A percentile compares a stretch with the other conserved stretches of the same genome.
Evolutionary conservation across 2,113 vertebrate species (phyloP).

Genomic region (Cephalopholis sonnerati): DNA sequence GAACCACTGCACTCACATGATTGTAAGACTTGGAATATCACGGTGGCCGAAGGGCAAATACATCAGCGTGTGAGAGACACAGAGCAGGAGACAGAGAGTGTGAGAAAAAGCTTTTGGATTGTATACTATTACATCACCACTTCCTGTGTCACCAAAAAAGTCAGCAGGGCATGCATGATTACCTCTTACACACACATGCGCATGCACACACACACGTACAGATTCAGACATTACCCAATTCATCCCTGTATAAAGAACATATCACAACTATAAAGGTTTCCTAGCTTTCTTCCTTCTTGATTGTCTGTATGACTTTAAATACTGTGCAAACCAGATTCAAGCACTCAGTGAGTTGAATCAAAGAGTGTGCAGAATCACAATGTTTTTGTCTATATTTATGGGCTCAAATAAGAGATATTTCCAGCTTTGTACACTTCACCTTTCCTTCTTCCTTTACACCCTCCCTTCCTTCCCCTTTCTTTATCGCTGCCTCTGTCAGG

Average conservation of each 20-base stretch:
- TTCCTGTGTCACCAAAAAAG: conserved; percentile 67
- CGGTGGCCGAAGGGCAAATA: conserved; percentile 49
- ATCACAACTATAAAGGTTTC: neutral
- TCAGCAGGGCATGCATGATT: conserved; percentile 50
- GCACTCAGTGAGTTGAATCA: neutral
- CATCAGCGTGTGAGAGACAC: conserved; percentile 43
- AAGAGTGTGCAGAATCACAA: neutral
- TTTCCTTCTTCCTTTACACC: conserved; percentile 29
- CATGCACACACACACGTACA: neutral
- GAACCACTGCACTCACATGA: conserved; percentile 53
- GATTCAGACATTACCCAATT: neutral
- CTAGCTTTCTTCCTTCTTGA: neutral
- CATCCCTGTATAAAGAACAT: neutral
- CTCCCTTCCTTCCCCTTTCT: conserved; percentile 52
- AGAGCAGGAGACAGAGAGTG: conserved; percentile 51
- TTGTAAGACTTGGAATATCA: conserved; percentile 37
- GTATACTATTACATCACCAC: conserved; percentile 75
- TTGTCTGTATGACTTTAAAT: neutral
- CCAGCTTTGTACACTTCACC: neutral
- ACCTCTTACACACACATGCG: neutral
- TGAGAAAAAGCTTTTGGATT: conserved; percentile 65
- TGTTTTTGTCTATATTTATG: neutral
- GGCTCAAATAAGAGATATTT: neutral
- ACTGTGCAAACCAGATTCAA: neutral
- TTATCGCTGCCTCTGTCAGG: neutral